Conservation (phyloP, 2,888 invertebrate species). For the Escarpia spicata region DNA sequence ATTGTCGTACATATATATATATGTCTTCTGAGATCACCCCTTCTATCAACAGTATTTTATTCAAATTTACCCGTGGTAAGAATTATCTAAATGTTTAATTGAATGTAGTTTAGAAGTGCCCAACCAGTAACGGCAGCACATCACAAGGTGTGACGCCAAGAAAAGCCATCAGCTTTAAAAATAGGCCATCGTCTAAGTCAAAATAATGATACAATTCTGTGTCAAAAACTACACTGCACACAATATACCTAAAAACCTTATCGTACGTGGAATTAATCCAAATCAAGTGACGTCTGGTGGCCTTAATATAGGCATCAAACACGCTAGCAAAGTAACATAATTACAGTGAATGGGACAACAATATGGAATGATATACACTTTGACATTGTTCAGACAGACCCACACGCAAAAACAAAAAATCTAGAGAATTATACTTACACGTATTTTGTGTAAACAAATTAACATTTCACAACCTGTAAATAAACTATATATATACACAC, state of each 20-base stretch:
- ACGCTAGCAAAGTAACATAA: not conserved
- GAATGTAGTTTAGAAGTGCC: not conserved
- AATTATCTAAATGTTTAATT: not conserved
- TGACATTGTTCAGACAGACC: too few species aligned
- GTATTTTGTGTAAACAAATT: not conserved
- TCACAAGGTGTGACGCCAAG: not conserved
- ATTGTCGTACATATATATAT: not conserved
- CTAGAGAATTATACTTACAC: not conserved
- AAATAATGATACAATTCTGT: not conserved
- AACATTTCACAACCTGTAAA: slow-evolving; percentile 8
- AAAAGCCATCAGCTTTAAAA: not conserved
- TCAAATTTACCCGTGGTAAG: not conserved
- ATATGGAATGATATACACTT: not conserved
- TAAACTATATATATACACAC: not conserved
- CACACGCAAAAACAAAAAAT: not conserved
- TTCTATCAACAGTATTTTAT: not conserved
- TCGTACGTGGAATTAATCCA: not conserved
- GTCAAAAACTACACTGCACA: not conserved
- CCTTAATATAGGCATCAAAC: not conserved
- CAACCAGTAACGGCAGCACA: not conserved
- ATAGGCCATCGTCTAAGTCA: not conserved
- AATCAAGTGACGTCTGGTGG: not conserved
- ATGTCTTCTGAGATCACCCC: not conserved
- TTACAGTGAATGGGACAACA: not conserved
- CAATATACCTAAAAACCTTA: not conserved